Percentiles rank a stretch among this genome's conserved stretches.
Conservation (phyloP, 2,888 invertebrate genomes). For the Noctua pronuba region DNA sequence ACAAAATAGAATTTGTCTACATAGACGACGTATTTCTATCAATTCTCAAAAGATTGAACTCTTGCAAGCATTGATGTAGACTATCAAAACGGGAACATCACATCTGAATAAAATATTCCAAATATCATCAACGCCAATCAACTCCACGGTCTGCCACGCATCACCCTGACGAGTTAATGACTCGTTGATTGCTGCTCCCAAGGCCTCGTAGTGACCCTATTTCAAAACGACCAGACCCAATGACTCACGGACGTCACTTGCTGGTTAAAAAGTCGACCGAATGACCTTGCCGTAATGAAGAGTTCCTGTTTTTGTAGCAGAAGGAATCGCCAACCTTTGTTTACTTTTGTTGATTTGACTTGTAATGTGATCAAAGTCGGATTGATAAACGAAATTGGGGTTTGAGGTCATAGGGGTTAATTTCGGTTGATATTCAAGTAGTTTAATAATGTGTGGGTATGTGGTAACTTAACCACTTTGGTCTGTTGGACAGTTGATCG, state of each 20-base stretch:
- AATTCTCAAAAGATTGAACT: not conserved
- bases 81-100: not conserved
- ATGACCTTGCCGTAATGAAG: slow-evolving; percentile 78
- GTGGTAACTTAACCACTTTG: too few relatives aligned
- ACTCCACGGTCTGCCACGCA: slow-evolving; percentile 32
- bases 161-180: slow-evolving; percentile 51
- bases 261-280: slow-evolving; percentile 77
- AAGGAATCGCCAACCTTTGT: slow-evolving; percentile 56
- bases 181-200: slow-evolving; percentile 65
- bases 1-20: not conserved
- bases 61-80: not conserved
- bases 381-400: slow-evolving; percentile 47
- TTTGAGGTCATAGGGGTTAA: slow-evolving; percentile 27
- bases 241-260: slow-evolving; percentile 82
- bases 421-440: slow-evolving; percentile 16
- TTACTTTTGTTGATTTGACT: slow-evolving; percentile 50
- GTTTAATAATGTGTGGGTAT: slow-evolving; percentile 17
- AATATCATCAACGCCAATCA: slow-evolving; percentile 29
- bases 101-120: slow-evolving; percentile 24
- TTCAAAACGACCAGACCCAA: slow-evolving; percentile 56
- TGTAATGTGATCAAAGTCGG: slow-evolving; percentile 54
- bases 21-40: not conserved
- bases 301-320: slow-evolving; percentile 75
- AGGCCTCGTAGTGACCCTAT: slow-evolving; percentile 73
- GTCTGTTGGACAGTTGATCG: too few relatives aligned